These are phyloP conservation scores for Lipophrys pholis DNA, from an alignment of 2,113 vertebrate species.

Conservation along the genomic window DNA sequence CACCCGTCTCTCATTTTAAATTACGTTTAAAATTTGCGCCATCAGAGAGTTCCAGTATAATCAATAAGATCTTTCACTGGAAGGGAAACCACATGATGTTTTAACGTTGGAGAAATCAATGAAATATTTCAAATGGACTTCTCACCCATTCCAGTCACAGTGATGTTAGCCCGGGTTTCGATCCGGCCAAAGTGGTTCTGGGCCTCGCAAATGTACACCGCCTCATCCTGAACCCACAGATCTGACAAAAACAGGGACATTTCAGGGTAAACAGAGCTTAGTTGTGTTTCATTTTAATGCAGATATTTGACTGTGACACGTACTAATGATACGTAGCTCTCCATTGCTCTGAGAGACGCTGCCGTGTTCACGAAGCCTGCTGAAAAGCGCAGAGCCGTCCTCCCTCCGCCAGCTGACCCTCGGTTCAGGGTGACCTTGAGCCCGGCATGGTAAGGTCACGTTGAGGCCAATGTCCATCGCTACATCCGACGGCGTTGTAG, in stretches of 20 bases:
- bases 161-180: slow-evolving; percentile 84
- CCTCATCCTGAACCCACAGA: slow-evolving; percentile 93
- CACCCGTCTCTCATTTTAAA: too few relatives aligned
- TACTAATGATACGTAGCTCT: slow-evolving; percentile 89
- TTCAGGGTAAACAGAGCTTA: neutral
- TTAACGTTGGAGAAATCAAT: too few relatives aligned
- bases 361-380: slow-evolving; percentile 79
- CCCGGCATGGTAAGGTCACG: slow-evolving; percentile 87
- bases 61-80: too few relatives aligned
- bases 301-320: slow-evolving; percentile 7
- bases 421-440: slow-evolving; percentile 90
- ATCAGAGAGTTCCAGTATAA: too few relatives aligned
- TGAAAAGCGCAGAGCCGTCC: slow-evolving; percentile 83
- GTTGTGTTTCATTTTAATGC: neutral
- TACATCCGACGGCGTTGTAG: slow-evolving; percentile 85
- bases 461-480: slow-evolving; percentile 90
- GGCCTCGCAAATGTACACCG: slow-evolving; percentile 92
- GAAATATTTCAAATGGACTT: neutral
- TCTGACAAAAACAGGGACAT: slow-evolving; percentile 76
- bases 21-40: too few relatives aligned
- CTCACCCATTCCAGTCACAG: slow-evolving; percentile 94
- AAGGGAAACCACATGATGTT: too few relatives aligned
- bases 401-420: slow-evolving; percentile 88
- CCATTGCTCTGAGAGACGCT: slow-evolving; percentile 84
- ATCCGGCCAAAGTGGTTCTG: slow-evolving; percentile 95